Base-by-base conservation (phyloP, 64 coral and sea anemone species). In the Trachythela sp. region DNA sequence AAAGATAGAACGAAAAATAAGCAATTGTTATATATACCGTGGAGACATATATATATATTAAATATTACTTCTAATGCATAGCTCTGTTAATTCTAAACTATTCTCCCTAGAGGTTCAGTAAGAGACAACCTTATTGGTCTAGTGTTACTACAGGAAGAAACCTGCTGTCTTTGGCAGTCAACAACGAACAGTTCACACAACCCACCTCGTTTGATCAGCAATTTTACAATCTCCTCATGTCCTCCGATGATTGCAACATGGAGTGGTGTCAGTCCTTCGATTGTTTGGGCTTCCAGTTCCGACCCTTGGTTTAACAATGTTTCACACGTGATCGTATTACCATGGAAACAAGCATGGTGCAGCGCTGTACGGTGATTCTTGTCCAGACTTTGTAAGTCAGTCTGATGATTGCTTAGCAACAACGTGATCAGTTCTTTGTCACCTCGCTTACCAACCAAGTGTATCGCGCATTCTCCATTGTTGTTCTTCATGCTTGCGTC, bases 371-470 rank as follows among this genome's bases (percentile, higher is more conserved):
- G 59, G 30, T 68, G 59, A 31, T 68, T 68, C 59, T 68, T 68
- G 20, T 68, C 59, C 59, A n/a, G 59, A 31, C 30, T 5, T 68
- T 68, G 20, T n/a, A 68, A 6, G 15, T 68, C 59, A 68, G 59
- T 68, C 20, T 68, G 20, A 68, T 68, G 85, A 35, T 48, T 31
- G 14, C 89, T 48, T n/a, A 94, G 68, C 33, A 94, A 88, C 34
- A 91, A 15, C 35, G 86, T 83, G 4, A 91, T 24, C 18, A 91
- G 58, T 87, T 94, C 89, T 54, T 77, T 52, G 50, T 85, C 60
- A 52, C 89, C 89, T 87, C 85, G 32, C 13, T 85, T 80, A 48
- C 85, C 88, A 30, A 88, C 92, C 20, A 90, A 75, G 52, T 94
- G 92, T n/a, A 94, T 27, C 15, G 92, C 26, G 3, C 84, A 87